phyloP scores from a whole-genome alignment of 2,113 vertebrate species.

The Cyanoderma ruficeps region DNA sequence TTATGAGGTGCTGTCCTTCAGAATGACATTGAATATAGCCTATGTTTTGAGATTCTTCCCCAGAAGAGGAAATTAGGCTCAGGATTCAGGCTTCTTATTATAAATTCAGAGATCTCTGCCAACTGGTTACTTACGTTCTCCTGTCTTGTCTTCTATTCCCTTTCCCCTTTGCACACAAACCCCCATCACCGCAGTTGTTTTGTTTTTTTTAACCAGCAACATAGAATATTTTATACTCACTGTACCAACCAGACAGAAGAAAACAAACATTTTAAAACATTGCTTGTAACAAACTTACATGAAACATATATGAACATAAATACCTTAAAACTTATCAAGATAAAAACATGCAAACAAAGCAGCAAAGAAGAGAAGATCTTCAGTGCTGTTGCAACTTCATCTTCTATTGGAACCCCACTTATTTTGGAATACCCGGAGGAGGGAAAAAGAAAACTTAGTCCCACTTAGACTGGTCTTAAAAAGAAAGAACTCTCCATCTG shows the following conservation, averaged over 20 bases:
- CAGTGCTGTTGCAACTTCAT: fast-evolving
- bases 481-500: no score
- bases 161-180: neutral
- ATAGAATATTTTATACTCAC: neutral
- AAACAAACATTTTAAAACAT: neutral
- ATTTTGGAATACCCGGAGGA: neutral
- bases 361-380: neutral
- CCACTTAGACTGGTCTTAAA: neutral
- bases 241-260: neutral
- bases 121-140: neutral
- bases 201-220: neutral
- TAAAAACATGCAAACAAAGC: neutral
- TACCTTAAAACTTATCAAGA: neutral
- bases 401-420: neutral
- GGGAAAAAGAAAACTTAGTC: neutral
- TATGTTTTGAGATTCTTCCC: neutral
- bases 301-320: neutral
- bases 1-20: constrained; percentile 1
- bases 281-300: no score
- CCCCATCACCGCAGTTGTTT: neutral
- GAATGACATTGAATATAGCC: constrained; percentile 1
- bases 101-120: neutral
- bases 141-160: neutral
- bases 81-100: neutral
- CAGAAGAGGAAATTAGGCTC: neutral